Evolutionary conservation across 1,140 invertebrate species (phyloP), one percentile per base, ranked within the genome.

Genomic region (Nasonia giraulti): DNA sequence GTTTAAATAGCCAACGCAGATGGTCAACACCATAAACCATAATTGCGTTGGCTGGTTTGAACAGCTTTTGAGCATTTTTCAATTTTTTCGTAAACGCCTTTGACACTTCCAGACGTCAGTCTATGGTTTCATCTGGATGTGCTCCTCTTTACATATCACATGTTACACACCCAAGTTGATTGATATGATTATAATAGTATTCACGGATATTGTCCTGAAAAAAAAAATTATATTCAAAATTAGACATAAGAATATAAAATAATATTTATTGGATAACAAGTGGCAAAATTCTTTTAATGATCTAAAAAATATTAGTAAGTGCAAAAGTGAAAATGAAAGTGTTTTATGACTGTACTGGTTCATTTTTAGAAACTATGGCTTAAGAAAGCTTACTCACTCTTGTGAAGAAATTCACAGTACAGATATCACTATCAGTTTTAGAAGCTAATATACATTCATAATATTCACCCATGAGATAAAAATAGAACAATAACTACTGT

Each of bases 51-150:
- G 86, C 75, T 88, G 84, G 50, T 83, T 89, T 55, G 88, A 78
- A 82, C 87, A 91, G 82, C 86, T 88, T 84, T 87, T 85, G 68
- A 82, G 86, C 91, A 91, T 91, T 87, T 90, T 90, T 87, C 50
- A 80, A 84, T 40, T 82, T 83, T 7, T 71, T 78, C 23, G 44
- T 47, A 86, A 87, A 55, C 78, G 50, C 85, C 85, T 66, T 82
- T 66, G 23, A 74, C 3, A 75, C 80, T 82, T 44, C 44, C 73
- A 82, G 75, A 76, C 23, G 79, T 20, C 37, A 55, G 74, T 73
- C 44, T 80, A 86, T 75, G 20, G 27, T 33, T 84, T 84, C 73
- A 86, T 84, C 73, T 77, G 74, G n/a, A 84, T 80, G 66, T 44
- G n/a, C 8, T 23, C 78, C 40, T n/a, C 76, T 62, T 81, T 11